phyloP scores from a whole-genome alignment of 2,113 vertebrate species.

The Empidonax traillii region DNA sequence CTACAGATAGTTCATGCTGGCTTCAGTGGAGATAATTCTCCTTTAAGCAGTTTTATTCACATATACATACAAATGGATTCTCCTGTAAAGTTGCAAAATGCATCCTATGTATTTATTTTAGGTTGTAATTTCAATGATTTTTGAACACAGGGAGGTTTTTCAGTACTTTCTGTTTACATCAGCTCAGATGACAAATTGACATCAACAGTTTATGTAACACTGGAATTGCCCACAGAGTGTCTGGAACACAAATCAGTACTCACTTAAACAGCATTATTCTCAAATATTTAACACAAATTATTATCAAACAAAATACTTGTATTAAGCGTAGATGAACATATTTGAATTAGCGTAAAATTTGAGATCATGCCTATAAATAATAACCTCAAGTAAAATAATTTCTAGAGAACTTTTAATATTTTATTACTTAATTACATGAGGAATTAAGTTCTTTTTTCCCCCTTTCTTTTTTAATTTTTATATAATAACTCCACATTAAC shows the following conservation, averaged over 20 bases:
- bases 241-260: not conserved
- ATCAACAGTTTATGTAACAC: not conserved
- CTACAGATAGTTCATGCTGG: not conserved
- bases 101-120: not conserved
- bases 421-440: not conserved
- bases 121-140: not conserved
- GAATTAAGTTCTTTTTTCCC: not conserved
- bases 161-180: not conserved
- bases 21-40: not conserved
- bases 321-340: not conserved
- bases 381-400: not conserved
- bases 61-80: not conserved
- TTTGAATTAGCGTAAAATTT: not conserved
- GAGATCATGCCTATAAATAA: not conserved
- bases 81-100: not conserved
- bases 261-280: not conserved
- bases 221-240: not conserved
- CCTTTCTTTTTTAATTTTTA: rapidly evolving
- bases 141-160: not conserved
- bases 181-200: not conserved
- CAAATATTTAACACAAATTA: not conserved
- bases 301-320: not conserved
- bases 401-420: not conserved
- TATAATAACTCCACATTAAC: no score
- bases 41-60: not conserved